A percentile compares a stretch with the other conserved stretches of the same genome.
These are phyloP conservation scores for Rousettus madagascariensis DNA, from an alignment of 2,797 vertebrate genomes.

Conservation along the genomic window DNA sequence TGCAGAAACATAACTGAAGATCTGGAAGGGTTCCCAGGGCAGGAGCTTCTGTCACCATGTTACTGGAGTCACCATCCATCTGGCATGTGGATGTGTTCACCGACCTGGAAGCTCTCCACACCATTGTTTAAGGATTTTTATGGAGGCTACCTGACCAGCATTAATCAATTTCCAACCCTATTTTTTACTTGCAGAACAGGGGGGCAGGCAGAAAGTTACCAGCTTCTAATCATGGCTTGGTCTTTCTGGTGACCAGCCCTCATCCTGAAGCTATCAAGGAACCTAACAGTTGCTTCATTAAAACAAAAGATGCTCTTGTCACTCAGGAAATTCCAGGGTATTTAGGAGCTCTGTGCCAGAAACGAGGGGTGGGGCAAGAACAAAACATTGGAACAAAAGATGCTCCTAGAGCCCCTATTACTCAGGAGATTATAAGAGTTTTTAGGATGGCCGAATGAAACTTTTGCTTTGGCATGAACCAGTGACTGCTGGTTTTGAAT, in stretches of 20 bases:
- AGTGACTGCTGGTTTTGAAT: not conserved
- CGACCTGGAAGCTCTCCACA: not conserved
- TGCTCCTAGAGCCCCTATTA: no score
- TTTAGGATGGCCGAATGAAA: not conserved
- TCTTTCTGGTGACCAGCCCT: not conserved
- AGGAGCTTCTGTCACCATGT: not conserved
- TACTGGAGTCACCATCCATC: not conserved
- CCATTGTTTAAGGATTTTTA: not conserved
- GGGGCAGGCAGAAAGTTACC: not conserved
- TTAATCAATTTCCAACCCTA: not conserved
- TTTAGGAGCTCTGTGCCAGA: no score
- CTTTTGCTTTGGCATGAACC: not conserved
- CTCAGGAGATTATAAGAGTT: no score
- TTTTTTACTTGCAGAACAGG: not conserved
- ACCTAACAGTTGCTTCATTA: not conserved
- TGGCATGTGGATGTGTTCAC: not conserved
- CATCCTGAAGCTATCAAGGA: not conserved
- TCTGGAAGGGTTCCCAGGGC: not conserved
- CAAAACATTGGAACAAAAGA: not conserved
- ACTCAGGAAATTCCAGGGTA: no score
- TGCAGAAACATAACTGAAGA: not conserved
- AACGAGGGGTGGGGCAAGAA: not conserved
- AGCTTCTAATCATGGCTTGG: not conserved
- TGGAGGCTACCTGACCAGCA: not conserved
- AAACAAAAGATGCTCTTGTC: not conserved